A percentile compares a stretch with the other conserved stretches of the same genome.
Conservation (phyloP, 1,140 invertebrate species). For the Zaprionus davidi region DNA sequence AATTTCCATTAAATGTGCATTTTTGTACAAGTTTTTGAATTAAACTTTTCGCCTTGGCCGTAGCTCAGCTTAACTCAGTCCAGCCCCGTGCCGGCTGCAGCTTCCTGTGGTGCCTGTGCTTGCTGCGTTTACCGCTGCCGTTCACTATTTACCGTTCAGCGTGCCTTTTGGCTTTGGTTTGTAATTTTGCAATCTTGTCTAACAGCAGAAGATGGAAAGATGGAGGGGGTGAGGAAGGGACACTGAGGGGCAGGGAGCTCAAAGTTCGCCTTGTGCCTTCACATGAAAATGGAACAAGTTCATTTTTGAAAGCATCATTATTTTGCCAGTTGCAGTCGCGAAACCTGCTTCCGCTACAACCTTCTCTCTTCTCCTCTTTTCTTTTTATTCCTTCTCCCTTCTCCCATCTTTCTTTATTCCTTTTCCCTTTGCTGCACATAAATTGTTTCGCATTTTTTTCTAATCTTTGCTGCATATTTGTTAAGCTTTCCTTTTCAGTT, state of each 20-base stretch:
- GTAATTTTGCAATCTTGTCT: conserved; percentile 76
- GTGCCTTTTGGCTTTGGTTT: conserved; percentile 43
- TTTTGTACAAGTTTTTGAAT: conserved; percentile 84
- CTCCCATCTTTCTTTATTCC: neutral
- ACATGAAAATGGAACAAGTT: conserved; percentile 62
- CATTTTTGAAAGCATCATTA: conserved; percentile 69
- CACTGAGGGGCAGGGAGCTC: conserved; percentile 8
- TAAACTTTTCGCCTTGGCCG: conserved; percentile 79
- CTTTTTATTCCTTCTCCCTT: neutral
- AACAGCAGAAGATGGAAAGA: conserved; percentile 36
- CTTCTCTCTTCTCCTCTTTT: no score
- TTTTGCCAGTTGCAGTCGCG: conserved; percentile 48
- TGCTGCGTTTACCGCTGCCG: no score
- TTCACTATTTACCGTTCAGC: conserved; percentile 15
- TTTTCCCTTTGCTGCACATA: conserved; percentile 31
- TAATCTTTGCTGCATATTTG: conserved; percentile 73
- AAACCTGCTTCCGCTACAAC: neutral
- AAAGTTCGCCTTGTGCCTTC: conserved; percentile 57
- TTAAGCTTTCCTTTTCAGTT: conserved; percentile 75
- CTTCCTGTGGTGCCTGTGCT: conserved; percentile 40
- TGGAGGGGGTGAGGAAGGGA: neutral
- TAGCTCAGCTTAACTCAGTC: conserved; percentile 56
- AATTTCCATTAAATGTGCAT: conserved; percentile 84
- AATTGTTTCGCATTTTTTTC: conserved; percentile 42
- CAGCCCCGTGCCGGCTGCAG: conserved; percentile 14